Evolutionary conservation across 2,797 vertebrate species (phyloP).

Genomic region (Hemibagrus guttatus): DNA sequence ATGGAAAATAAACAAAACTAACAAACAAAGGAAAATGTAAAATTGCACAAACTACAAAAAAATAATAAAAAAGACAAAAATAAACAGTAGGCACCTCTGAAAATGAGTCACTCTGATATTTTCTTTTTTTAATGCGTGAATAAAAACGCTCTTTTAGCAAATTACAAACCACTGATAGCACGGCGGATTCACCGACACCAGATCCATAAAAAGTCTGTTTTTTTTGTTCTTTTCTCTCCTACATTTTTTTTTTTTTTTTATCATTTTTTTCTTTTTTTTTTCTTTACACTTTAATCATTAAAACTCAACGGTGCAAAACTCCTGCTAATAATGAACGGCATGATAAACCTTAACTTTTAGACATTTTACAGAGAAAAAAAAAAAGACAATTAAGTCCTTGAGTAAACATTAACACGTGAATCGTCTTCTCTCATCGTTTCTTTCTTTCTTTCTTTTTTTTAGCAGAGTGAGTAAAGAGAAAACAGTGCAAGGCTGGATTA

Average conservation of each 20-base stretch:
- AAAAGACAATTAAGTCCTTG: constrained; percentile 88
- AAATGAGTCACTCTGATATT: constrained; percentile 65
- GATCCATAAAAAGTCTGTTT: constrained; percentile 67
- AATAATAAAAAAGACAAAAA: constrained; percentile 62
- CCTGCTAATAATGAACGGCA: constrained; percentile 88
- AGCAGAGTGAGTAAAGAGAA: constrained; percentile 85
- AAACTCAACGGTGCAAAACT: constrained; percentile 90
- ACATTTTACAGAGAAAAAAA: constrained; percentile 64
- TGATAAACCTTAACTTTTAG: constrained; percentile 83
- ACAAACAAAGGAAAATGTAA: background rate
- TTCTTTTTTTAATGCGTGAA: constrained; percentile 57
- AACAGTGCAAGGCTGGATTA: constrained; percentile 96
- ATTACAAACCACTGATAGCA: background rate
- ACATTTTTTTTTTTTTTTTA: constrained; percentile 52
- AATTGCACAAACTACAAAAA: constrained; percentile 44
- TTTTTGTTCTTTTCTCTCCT: constrained; percentile 59
- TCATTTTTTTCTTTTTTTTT: constrained; percentile 66
- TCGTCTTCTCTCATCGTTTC: constrained; percentile 81
- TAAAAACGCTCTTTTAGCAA: constrained; percentile 31
- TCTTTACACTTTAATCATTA: constrained; percentile 62
- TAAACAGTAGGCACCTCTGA: constrained; percentile 78
- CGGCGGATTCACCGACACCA: background rate
- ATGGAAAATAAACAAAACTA: background rate
- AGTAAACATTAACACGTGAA: constrained; percentile 99
- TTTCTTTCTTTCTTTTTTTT: constrained; percentile 66